Evolutionary conservation across 2,113 vertebrate species (phyloP).

Genomic region (Noctilio leporinus): DNA sequence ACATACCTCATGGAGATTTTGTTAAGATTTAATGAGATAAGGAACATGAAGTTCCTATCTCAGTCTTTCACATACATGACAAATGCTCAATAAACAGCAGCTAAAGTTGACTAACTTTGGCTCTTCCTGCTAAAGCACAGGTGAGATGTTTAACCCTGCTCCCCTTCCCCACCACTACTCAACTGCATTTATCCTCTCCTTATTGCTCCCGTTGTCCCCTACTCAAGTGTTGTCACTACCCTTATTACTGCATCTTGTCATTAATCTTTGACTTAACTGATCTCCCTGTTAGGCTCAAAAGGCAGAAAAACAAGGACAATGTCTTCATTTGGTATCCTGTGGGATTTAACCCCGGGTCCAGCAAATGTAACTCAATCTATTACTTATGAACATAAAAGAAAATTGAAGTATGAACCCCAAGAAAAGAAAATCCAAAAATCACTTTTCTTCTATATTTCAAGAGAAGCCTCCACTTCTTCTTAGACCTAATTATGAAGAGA

Average conservation of each 20-base stretch:
- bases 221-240: not conserved
- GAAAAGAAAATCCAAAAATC: not conserved
- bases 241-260: not conserved
- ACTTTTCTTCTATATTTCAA: not conserved
- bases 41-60: not conserved
- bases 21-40: not conserved
- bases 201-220: not conserved
- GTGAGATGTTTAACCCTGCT: not conserved
- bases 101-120: not conserved
- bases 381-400: not conserved
- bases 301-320: not conserved
- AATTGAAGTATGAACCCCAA: not conserved
- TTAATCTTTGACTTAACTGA: not conserved
- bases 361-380: not conserved
- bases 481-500: not conserved
- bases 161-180: not conserved
- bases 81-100: not conserved
- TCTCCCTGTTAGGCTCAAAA: not conserved
- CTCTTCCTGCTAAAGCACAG: not conserved
- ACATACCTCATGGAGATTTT: not conserved
- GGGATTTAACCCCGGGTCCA: not conserved
- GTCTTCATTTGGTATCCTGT: not conserved
- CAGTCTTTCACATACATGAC: not conserved
- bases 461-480: not conserved
- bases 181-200: not conserved